Conservation (phyloP, 2,797 vertebrate genomes). For the Euthynnus affinis region DNA sequence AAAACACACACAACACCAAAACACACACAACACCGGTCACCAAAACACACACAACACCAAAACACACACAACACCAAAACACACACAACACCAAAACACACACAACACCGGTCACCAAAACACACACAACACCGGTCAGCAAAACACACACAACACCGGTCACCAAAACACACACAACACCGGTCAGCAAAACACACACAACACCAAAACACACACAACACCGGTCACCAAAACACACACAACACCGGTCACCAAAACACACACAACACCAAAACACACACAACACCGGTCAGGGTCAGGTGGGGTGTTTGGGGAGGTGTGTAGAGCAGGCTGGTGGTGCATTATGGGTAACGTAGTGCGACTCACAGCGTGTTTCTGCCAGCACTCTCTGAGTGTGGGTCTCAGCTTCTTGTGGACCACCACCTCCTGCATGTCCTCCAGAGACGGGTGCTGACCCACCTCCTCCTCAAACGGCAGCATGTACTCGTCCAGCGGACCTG, state of each 20-base stretch:
- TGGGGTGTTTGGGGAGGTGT: no score
- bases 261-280: no score
- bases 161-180: neutral
- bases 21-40: no score
- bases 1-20: no score
- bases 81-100: neutral
- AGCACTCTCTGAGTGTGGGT: slow-evolving; percentile 92
- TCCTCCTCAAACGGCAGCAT: slow-evolving; percentile 96
- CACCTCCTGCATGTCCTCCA: slow-evolving; percentile 97
- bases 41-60: no score
- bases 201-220: neutral
- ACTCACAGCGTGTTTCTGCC: slow-evolving; percentile 95
- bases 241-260: no score
- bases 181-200: neutral
- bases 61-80: neutral
- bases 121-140: neutral
- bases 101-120: no score
- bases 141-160: neutral
- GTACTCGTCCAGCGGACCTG: slow-evolving; percentile 95
- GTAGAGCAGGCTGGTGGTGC: neutral
- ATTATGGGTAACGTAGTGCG: slow-evolving; percentile 26
- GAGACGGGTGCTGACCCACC: slow-evolving; percentile 93
- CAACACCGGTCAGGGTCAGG: neutral
- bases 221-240: neutral
- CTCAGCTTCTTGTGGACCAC: slow-evolving; percentile 97